phyloP scores from a whole-genome alignment of 23 tunicate species.

The Trididemnum clinides region DNA sequence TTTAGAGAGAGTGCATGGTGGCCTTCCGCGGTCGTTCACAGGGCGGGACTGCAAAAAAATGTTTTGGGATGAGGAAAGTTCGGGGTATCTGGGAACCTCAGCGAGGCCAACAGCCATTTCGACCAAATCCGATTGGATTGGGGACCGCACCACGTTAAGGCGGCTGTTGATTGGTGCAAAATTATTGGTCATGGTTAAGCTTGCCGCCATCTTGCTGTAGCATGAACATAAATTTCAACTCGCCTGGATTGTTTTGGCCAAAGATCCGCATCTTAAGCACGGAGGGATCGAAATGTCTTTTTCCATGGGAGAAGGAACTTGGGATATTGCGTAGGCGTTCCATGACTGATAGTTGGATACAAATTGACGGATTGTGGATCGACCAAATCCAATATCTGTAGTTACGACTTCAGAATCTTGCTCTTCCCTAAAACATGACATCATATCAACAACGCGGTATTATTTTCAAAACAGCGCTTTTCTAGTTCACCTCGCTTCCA shows the following conservation, averaged over 20 bases:
- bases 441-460: too few relatives aligned
- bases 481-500: constrained; percentile 56
- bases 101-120: neutral
- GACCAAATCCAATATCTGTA: constrained; percentile 45
- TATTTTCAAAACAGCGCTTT: neutral
- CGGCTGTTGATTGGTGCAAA: too few relatives aligned
- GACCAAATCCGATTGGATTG: neutral
- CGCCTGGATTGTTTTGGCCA: constrained; percentile 57
- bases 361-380: constrained; percentile 45
- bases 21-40: too few relatives aligned
- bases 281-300: constrained; percentile 63
- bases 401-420: constrained; percentile 5
- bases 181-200: neutral
- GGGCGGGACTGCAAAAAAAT: too few relatives aligned
- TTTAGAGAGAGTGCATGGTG: too few relatives aligned
- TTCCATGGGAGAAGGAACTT: constrained; percentile 57
- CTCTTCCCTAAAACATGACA: constrained; percentile 45
- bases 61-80: too few relatives aligned
- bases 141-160: neutral
- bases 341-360: neutral
- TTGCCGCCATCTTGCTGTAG: too few relatives aligned
- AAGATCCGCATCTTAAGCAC: constrained; percentile 57
- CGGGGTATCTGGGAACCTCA: too few relatives aligned
- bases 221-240: neutral
- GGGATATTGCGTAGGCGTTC: constrained; percentile 59